Percentiles rank a stretch among this genome's conserved stretches.
Evolutionary conservation across 2,113 vertebrate species (phyloP).

Genomic region (Piaya cayana): DNA sequence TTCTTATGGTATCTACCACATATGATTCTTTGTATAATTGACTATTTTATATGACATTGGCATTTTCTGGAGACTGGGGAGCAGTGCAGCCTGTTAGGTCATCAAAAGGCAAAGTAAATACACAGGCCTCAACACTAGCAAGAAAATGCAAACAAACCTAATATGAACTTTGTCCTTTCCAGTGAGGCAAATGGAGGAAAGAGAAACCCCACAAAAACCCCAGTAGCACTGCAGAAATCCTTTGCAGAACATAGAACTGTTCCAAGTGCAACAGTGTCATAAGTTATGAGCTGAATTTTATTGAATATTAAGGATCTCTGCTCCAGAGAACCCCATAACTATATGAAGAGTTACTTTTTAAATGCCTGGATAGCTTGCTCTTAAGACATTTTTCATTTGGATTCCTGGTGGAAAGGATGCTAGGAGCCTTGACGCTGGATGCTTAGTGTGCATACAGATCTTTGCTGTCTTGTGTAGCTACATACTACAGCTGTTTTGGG

Average conservation of each 20-base stretch:
- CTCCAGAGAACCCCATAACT: background rate
- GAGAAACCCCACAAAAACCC: slow-evolving; percentile 47
- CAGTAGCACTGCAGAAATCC: background rate
- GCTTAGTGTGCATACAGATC: background rate
- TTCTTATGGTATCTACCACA: background rate
- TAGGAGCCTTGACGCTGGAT: background rate
- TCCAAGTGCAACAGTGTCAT: background rate
- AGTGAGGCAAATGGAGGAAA: slow-evolving; percentile 44
- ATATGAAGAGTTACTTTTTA: background rate
- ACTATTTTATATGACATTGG: background rate
- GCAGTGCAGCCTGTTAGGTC: background rate
- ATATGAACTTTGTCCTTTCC: slow-evolving; percentile 70
- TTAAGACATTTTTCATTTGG: slow-evolving; percentile 46
- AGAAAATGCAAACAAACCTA: slow-evolving; percentile 60
- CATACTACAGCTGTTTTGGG: background rate
- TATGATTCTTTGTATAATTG: slow-evolving; percentile 4
- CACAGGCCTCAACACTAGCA: slow-evolving; percentile 2
- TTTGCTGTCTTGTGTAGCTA: slow-evolving; percentile 11
- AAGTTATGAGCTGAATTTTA: background rate
- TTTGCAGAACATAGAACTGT: slow-evolving; percentile 10
- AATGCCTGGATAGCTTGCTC: slow-evolving; percentile 8
- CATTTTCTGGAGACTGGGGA: slow-evolving; percentile 8
- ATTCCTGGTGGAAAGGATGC: slow-evolving; percentile 19
- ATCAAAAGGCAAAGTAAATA: slow-evolving; percentile 44
- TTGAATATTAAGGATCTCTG: background rate